Conservation (phyloP, 2,888 invertebrate species). For the Aphodius sticticus region DNA sequence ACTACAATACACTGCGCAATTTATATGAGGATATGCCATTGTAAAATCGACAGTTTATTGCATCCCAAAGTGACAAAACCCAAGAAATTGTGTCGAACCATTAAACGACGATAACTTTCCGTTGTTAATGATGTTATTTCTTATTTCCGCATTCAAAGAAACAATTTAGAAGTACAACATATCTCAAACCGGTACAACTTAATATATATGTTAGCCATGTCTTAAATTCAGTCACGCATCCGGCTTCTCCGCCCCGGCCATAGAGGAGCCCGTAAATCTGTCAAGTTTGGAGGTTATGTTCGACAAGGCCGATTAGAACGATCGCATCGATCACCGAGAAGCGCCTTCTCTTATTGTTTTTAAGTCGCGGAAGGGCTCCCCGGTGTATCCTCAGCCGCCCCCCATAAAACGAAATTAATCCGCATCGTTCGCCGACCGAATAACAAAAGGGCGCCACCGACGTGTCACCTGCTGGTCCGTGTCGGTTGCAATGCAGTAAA, state of each 20-base stretch:
- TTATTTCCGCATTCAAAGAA: too few species aligned
- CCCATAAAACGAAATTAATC: constrained; percentile 25
- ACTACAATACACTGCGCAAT: too few species aligned
- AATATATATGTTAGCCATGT: not conserved
- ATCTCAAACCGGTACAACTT: too few species aligned
- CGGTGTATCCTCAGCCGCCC: constrained; percentile 13
- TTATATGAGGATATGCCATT: too few species aligned
- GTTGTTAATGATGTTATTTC: too few species aligned
- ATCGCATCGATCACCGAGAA: constrained; percentile 8
- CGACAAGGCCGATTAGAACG: constrained; percentile 17
- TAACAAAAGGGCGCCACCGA: not conserved
- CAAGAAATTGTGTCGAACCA: too few species aligned
- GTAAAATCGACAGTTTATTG: too few species aligned
- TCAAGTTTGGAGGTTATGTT: constrained; percentile 24
- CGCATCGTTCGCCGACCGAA: constrained; percentile 1
- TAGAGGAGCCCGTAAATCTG: constrained; percentile 16
- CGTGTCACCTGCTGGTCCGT: not conserved
- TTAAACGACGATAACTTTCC: too few species aligned
- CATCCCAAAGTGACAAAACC: too few species aligned
- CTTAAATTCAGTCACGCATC: constrained; percentile 13
- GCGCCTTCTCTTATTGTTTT: constrained; percentile 24
- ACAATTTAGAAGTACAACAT: too few species aligned
- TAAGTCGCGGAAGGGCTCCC: constrained; percentile 20
- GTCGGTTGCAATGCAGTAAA: too few species aligned
- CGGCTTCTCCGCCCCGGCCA: not conserved